Percentiles rank a stretch among this genome's conserved stretches.
These are phyloP conservation scores for Pogonognathellus flavescens DNA, from an alignment of 1,140 invertebrate species.

Conservation along the genomic window DNA sequence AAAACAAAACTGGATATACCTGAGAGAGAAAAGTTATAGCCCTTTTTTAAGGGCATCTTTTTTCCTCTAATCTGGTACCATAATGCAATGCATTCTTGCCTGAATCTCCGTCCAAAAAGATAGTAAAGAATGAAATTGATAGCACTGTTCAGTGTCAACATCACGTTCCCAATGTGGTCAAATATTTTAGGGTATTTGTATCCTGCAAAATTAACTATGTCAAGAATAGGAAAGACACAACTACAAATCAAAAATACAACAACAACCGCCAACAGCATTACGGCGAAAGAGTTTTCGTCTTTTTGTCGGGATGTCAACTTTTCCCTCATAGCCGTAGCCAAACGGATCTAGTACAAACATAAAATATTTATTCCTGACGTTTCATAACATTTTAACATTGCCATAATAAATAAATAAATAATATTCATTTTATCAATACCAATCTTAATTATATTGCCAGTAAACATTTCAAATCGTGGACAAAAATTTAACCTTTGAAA, in stretches of 20 bases:
- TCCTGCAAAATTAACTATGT: constrained; percentile 69
- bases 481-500: too few species aligned
- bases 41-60: too few species aligned
- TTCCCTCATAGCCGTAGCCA: not conserved
- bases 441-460: too few species aligned
- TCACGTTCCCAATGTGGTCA: constrained; percentile 80
- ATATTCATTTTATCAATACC: too few species aligned
- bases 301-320: constrained; percentile 49
- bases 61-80: not conserved
- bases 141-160: constrained; percentile 96
- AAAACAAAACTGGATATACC: too few species aligned
- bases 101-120: constrained; percentile 95
- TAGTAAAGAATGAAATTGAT: constrained; percentile 98
- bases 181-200: constrained; percentile 73
- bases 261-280: constrained; percentile 75
- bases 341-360: not conserved
- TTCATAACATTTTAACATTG: too few species aligned
- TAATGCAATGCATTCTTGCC: constrained; percentile 16
- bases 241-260: constrained; percentile 56
- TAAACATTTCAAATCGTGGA: too few species aligned
- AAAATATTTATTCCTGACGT: too few species aligned
- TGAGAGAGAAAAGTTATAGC: too few species aligned
- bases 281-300: constrained; percentile 68
- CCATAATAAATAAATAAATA: too few species aligned
- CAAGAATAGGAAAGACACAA: constrained; percentile 48